A percentile compares a stretch with the other conserved stretches of the same genome.
These are phyloP conservation scores for Sphinx pinastri DNA, from an alignment of 2,888 invertebrate species.

Conservation along the genomic window DNA sequence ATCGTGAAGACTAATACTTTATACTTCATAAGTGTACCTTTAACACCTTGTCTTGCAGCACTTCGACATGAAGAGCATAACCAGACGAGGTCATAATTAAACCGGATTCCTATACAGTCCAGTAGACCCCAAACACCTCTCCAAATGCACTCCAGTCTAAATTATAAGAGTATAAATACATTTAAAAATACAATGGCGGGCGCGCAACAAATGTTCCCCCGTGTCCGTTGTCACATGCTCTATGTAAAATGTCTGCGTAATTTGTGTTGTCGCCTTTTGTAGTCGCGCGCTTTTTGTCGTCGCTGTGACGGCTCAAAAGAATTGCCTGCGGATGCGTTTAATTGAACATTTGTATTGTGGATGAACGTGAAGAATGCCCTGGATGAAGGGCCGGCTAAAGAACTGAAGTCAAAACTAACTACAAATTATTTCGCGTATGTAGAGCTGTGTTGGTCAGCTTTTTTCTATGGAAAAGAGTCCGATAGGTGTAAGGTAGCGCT, in stretches of 20 bases:
- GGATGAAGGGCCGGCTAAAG: neutral
- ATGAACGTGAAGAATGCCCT: neutral
- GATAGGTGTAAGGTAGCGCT: no score
- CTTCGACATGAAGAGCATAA: no score
- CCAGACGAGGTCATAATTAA: neutral
- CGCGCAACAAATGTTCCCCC: constrained; percentile 73
- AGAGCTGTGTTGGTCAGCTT: no score
- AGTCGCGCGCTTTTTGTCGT: constrained; percentile 43
- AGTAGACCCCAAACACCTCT: neutral
- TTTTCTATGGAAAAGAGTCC: no score
- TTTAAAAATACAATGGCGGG: constrained; percentile 66
- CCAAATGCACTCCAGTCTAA: constrained; percentile 17
- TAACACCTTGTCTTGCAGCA: no score
- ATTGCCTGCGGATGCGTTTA: constrained; percentile 23
- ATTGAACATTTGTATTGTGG: constrained; percentile 23
- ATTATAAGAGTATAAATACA: constrained; percentile 24
- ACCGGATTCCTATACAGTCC: neutral
- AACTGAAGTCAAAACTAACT: no score
- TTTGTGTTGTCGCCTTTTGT: constrained; percentile 65
- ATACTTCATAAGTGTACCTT: no score
- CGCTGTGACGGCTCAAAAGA: constrained; percentile 31
- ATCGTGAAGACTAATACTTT: no score
- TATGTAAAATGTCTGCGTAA: constrained; percentile 78
- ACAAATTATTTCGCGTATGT: no score
- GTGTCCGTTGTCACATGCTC: constrained; percentile 75